Conservation (phyloP, 2,113 vertebrate genomes). For the Archilochus colubris region DNA sequence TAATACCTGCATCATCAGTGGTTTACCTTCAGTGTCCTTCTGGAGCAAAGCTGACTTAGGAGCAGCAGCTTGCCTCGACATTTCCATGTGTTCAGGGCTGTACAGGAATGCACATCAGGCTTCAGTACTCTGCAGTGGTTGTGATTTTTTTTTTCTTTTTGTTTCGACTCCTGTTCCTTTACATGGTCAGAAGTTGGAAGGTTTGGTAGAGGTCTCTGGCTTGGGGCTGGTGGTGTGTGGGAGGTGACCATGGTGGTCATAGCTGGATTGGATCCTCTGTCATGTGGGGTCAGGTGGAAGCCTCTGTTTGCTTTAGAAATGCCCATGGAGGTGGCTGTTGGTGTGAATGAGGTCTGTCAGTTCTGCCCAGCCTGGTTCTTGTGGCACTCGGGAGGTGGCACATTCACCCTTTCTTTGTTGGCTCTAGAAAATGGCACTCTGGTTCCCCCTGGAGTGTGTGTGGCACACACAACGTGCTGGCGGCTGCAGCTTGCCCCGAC, state of each 20-base stretch:
- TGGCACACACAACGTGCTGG: accelerated
- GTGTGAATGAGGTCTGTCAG: not conserved
- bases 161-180: not conserved
- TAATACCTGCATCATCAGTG: conserved; percentile 31
- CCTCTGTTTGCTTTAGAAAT: not conserved
- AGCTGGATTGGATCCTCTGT: not conserved
- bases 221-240: not conserved
- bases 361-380: not conserved
- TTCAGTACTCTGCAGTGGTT: not conserved
- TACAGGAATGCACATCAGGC: accelerated
- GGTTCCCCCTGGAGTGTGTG: accelerated
- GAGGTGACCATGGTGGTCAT: not conserved
- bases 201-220: not conserved
- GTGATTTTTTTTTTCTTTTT: not conserved
- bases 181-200: not conserved
- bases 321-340: not conserved
- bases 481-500: accelerated
- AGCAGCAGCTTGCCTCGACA: not conserved
- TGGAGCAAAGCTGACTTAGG: conserved; percentile 31
- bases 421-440: not conserved
- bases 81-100: not conserved
- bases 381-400: not conserved
- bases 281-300: not conserved
- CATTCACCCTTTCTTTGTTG: not conserved
- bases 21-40: conserved; percentile 55